Evolutionary conservation across 2,888 invertebrate genomes (phyloP), one percentile per base, ranked within the genome.

Genomic region (Heliconius hortense): DNA sequence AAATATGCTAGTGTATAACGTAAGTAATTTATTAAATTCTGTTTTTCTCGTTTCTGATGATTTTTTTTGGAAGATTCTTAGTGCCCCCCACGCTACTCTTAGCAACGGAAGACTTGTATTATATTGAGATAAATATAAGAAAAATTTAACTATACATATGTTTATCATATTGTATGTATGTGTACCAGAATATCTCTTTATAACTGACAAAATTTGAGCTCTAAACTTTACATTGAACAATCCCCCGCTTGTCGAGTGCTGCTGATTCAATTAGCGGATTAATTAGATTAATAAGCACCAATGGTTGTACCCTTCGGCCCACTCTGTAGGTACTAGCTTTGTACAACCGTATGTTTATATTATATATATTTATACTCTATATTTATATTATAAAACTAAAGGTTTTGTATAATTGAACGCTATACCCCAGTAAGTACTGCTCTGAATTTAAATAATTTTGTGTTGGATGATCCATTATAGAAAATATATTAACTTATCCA

Each of bases 191-290:
- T 13, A n/a, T 13, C 35, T 26, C 13, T 7, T 43, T 53, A 21
- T 53, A 53, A 53, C 7, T 53, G 48, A 10, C 56, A 69, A 28
- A 28, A 69, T 28, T 53, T 15, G 13, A 31, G 39, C 70, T 70
- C 31, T 28, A 31, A 62, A 48, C 39, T 24, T 56, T 71, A 75
- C 66, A 64, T 56, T 60, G 18, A 26, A 26, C 26, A 24, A 43
- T 10, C 26, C 39, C 26, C 21, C 31, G 39, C 60, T 68, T 72
- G 75, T 68, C 24, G 64, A 31, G 68, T 59, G 73, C 64, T 48
- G 35, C 48, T 69, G 66, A 76, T 76, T 76, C 70, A 71, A 76
- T 76, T 76, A 74, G 53, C 69, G 74, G 66, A 74, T 71, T 74
- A 76, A 76, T 76, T 71, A 67, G 53, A 66, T 74, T 76, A 76